Evolutionary conservation across 2,113 vertebrate species (phyloP).

Genomic region (Leptobrachium ailaonicum): DNA sequence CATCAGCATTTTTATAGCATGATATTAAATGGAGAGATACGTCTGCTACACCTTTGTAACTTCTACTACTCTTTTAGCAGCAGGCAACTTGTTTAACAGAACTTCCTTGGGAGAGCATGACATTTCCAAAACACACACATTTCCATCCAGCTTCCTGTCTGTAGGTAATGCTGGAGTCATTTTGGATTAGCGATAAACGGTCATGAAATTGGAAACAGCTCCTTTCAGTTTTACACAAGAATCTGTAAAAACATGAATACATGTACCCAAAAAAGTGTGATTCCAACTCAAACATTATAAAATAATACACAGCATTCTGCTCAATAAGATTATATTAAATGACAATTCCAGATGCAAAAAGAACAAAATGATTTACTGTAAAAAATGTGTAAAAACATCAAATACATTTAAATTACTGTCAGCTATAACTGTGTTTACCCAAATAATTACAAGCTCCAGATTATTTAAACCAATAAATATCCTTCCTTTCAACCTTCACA

Average conservation of each 20-base stretch:
- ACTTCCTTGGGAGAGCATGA: conserved; percentile 64
- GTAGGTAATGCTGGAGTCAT: conserved; percentile 72
- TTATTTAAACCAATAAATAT: no score
- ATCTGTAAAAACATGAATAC: conserved; percentile 70
- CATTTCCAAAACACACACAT: conserved; percentile 68
- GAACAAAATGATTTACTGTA: conserved; percentile 63
- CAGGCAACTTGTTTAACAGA: conserved; percentile 65
- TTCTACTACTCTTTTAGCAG: conserved; percentile 60
- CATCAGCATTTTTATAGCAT: conserved; percentile 27
- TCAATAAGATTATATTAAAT: conserved; percentile 68
- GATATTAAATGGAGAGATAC: conserved; percentile 62
- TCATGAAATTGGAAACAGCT: conserved; percentile 75
- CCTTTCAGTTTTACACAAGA: conserved; percentile 67
- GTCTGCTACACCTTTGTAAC: conserved; percentile 60
- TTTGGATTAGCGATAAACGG: conserved; percentile 73
- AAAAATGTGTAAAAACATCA: conserved; percentile 54
- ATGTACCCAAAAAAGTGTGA: conserved; percentile 68
- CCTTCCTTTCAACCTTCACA: no score
- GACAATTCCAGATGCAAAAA: conserved; percentile 69
- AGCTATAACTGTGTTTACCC: neutral
- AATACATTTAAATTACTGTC: conserved; percentile 41
- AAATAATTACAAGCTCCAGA: neutral
- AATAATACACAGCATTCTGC: conserved; percentile 72
- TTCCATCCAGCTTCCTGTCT: conserved; percentile 70
- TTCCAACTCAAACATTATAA: conserved; percentile 79